Percentiles rank a stretch among this genome's conserved stretches.
phyloP scores from a whole-genome alignment of 2,797 vertebrate genomes.

The Lepus townsendii region DNA sequence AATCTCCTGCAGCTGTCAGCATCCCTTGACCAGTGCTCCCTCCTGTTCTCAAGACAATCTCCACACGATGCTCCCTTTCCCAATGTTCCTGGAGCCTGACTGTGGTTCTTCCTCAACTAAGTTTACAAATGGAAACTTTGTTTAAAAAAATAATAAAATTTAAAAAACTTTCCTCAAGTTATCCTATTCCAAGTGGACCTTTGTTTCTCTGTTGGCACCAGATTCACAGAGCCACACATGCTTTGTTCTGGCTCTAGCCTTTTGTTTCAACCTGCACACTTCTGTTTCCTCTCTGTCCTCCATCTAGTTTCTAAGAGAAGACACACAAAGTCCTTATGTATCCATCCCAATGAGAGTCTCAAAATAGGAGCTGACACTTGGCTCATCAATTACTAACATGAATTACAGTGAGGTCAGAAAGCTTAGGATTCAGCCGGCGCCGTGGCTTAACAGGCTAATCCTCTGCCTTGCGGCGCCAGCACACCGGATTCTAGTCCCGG shows the following conservation, averaged over 20 bases:
- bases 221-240: not conserved
- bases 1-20: not conserved
- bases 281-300: not conserved
- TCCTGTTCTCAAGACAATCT: not conserved
- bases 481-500: no score
- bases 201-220: not conserved
- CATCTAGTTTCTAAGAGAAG: conserved; percentile 36
- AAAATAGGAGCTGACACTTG: not conserved
- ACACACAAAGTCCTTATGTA: not conserved
- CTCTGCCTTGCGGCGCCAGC: no score
- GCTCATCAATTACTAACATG: conserved; percentile 1
- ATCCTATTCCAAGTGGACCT: not conserved
- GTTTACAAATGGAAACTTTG: not conserved
- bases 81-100: not conserved
- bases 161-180: not conserved
- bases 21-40: not conserved
- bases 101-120: not conserved
- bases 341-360: not conserved
- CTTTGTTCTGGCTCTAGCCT: not conserved
- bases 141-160: no score
- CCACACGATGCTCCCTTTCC: not conserved
- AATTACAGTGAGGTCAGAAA: not conserved
- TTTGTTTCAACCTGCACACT: not conserved
- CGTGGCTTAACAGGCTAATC: no score
- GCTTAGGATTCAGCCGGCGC: not conserved